Evolutionary conservation across 2,888 invertebrate species (phyloP).

Genomic region (Drosophila infuscata): DNA sequence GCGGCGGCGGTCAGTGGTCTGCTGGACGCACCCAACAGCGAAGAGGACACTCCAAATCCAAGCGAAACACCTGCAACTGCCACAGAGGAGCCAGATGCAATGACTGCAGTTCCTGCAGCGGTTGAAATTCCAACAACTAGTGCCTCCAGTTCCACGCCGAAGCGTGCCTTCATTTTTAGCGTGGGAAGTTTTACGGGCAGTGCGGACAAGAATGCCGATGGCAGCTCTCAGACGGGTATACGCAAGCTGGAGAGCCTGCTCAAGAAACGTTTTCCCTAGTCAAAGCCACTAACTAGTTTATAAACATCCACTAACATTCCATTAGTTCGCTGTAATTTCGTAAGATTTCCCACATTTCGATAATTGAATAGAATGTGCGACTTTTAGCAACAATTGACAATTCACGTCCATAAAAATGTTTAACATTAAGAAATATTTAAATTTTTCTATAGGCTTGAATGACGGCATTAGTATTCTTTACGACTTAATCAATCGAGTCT

Average conservation of each 20-base stretch:
- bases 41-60: slow-evolving; percentile 46
- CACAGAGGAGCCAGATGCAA: slow-evolving; percentile 38
- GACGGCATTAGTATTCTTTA: not conserved
- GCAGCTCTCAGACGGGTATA: slow-evolving; percentile 82
- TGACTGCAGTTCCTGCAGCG: slow-evolving; percentile 17
- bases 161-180: slow-evolving; percentile 83
- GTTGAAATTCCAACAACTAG: slow-evolving; percentile 40
- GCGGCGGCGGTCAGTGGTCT: slow-evolving; percentile 72
- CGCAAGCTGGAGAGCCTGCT: slow-evolving; percentile 87
- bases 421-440: slow-evolving; percentile 1
- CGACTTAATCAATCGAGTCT: not conserved
- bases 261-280: slow-evolving; percentile 86
- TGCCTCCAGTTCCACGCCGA: slow-evolving; percentile 74
- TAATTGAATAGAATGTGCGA: not conserved
- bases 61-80: slow-evolving; percentile 9
- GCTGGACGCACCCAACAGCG: slow-evolving; percentile 37
- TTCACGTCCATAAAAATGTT: not conserved
- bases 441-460: slow-evolving; percentile 3
- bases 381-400: slow-evolving; percentile 9
- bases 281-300: slow-evolving; percentile 20
- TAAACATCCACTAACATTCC: slow-evolving; percentile 51
- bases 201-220: slow-evolving; percentile 76
- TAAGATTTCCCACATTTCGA: not conserved
- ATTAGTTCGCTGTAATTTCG: slow-evolving; percentile 28
- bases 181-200: slow-evolving; percentile 82